phyloP scores from a whole-genome alignment of 2,888 invertebrate species.

The Sepioteuthis lessoniana region DNA sequence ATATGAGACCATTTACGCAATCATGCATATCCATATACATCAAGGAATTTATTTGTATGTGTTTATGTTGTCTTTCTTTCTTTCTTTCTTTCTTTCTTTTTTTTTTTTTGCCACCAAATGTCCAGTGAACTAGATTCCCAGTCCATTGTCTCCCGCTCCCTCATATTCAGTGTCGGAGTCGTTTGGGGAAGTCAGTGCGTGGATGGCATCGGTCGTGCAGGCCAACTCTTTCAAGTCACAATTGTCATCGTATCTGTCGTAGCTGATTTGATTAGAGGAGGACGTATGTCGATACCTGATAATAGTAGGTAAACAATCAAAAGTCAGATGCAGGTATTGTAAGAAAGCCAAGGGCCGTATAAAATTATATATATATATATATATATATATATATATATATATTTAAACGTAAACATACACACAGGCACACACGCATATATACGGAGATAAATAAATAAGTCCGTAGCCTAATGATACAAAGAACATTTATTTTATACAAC shows the following conservation, averaged over 20 bases:
- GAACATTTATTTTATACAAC: no score
- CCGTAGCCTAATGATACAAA: no score
- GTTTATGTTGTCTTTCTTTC: no score
- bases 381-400: neutral
- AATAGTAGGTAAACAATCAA: neutral
- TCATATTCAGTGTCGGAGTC: neutral
- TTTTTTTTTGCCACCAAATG: neutral
- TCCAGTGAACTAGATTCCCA: neutral
- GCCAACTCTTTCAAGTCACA: slow-evolving; percentile 21
- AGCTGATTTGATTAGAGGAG: neutral
- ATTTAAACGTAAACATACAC: neutral
- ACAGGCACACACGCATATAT: no score
- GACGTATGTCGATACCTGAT: neutral
- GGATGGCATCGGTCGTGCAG: neutral
- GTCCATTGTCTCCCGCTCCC: neutral
- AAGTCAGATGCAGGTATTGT: neutral
- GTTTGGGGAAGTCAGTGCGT: neutral
- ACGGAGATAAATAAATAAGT: no score
- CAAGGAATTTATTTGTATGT: no score
- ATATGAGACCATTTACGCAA: neutral
- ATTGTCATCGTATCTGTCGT: slow-evolving; percentile 20
- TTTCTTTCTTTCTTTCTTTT: neutral
- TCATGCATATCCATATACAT: neutral
- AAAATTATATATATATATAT: neutral
- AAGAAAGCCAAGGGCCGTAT: neutral